Evolutionary conservation across 2,113 vertebrate species (phyloP).

Genomic region (Thermophis baileyi): DNA sequence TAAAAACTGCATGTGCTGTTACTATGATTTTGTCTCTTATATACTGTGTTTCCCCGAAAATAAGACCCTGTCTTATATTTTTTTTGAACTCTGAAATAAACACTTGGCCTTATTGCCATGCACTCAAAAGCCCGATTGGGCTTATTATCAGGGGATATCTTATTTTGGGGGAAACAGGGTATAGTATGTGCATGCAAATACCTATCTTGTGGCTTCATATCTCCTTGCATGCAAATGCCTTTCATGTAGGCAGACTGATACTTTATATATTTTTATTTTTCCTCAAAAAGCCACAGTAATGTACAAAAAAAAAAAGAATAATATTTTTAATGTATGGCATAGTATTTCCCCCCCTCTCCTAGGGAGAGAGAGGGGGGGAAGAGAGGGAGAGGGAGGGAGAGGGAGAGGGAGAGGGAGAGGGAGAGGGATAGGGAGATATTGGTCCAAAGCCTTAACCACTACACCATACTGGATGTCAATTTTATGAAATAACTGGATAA

Average conservation of each 20-base stretch:
- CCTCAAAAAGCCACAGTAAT: not conserved
- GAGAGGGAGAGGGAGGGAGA: too few species aligned
- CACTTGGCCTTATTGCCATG: too few species aligned
- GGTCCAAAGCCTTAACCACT: not conserved
- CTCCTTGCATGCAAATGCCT: not conserved
- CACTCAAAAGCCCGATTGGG: too few species aligned
- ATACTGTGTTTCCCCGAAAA: too few species aligned
- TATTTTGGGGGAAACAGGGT: too few species aligned
- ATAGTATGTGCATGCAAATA: not conserved
- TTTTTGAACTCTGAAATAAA: too few species aligned
- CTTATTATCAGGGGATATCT: too few species aligned
- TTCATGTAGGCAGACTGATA: not conserved
- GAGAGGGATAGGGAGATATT: not conserved
- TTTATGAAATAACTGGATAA: not conserved
- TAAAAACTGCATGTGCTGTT: not conserved
- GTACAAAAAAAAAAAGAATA: not conserved
- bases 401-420: too few species aligned
- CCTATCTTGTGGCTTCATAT: not conserved
- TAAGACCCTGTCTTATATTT: too few species aligned
- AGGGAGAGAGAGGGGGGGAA: too few species aligned
- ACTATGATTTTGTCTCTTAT: not conserved
- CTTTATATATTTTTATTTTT: not conserved
- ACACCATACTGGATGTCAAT: not conserved
- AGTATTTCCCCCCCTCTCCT: not conserved
- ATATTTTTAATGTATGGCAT: not conserved